A percentile compares a stretch with the other conserved stretches of the same genome.
Evolutionary conservation across 1,140 invertebrate species (phyloP).

Genomic region (Caenorhabditis remanei): DNA sequence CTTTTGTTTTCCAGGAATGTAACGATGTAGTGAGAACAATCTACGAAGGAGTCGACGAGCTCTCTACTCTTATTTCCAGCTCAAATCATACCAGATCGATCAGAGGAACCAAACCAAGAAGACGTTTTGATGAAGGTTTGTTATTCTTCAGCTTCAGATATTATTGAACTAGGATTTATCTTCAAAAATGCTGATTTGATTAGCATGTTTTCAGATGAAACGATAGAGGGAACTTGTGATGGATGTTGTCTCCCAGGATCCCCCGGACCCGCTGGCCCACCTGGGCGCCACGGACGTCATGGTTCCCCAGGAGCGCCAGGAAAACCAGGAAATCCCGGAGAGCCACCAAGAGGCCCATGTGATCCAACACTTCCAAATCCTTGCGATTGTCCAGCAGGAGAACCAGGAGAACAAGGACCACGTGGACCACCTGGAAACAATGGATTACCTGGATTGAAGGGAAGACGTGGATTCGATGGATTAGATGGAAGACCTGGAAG

Average conservation of each 20-base stretch:
- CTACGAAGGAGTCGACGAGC: not conserved
- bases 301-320: slow-evolving; percentile 62
- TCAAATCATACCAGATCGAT: slow-evolving; percentile 21
- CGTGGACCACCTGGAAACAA: slow-evolving; percentile 61
- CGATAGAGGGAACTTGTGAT: slow-evolving; percentile 47
- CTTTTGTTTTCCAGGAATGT: not conserved
- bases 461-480: slow-evolving; percentile 55
- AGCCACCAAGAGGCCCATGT: slow-evolving; percentile 49
- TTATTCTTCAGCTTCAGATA: not conserved
- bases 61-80: not conserved
- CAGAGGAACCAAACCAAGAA: slow-evolving; percentile 20
- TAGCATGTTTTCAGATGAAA: not conserved
- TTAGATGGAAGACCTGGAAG: slow-evolving; percentile 43
- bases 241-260: slow-evolving; percentile 64
- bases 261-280: slow-evolving; percentile 50
- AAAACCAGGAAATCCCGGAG: slow-evolving; percentile 62
- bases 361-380: slow-evolving; percentile 60
- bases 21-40: slow-evolving; percentile 38
- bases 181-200: not conserved
- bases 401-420: slow-evolving; percentile 64
- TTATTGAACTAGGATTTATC: too few species aligned
- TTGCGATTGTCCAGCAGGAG: slow-evolving; percentile 63
- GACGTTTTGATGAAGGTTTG: slow-evolving; percentile 36
- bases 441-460: slow-evolving; percentile 58
- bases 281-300: slow-evolving; percentile 54